Conservation (phyloP, 2,797 vertebrate species). For the Spatula clypeata region DNA sequence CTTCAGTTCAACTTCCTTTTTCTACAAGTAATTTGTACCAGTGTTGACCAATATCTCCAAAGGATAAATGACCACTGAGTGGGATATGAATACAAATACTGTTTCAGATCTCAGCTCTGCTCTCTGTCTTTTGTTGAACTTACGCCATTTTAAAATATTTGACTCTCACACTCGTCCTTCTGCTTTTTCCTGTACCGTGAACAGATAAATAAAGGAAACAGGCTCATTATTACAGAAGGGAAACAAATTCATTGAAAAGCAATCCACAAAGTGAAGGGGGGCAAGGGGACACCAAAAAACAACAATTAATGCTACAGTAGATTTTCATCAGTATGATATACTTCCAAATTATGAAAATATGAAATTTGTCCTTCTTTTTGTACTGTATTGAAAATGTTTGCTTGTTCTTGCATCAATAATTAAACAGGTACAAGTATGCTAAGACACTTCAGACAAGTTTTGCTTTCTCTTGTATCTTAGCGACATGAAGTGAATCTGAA, state of each 20-base stretch:
- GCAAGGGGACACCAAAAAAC: neutral
- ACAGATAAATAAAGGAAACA: neutral
- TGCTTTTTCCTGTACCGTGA: neutral
- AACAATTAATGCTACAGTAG: neutral
- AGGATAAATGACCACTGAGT: neutral
- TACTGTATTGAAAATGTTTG: neutral
- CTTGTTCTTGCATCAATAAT: neutral
- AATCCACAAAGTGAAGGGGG: neutral
- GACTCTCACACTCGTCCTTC: neutral
- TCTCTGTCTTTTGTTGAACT: neutral
- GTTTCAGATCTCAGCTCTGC: neutral
- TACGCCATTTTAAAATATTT: neutral
- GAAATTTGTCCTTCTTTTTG: neutral
- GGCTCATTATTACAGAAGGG: neutral
- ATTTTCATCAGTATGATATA: neutral
- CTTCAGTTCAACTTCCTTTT: constrained; percentile 3
- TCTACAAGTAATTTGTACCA: neutral
- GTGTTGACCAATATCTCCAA: neutral
- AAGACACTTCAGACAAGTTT: neutral
- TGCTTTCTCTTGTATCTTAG: neutral
- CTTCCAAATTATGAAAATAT: neutral
- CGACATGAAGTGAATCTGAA: neutral
- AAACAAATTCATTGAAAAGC: neutral
- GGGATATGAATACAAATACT: neutral
- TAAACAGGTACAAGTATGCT: neutral